Evolutionary conservation across 2,797 vertebrate species (phyloP), one percentile per base, ranked within the genome.

Genomic region (Parauchenoglanis punctatus): DNA sequence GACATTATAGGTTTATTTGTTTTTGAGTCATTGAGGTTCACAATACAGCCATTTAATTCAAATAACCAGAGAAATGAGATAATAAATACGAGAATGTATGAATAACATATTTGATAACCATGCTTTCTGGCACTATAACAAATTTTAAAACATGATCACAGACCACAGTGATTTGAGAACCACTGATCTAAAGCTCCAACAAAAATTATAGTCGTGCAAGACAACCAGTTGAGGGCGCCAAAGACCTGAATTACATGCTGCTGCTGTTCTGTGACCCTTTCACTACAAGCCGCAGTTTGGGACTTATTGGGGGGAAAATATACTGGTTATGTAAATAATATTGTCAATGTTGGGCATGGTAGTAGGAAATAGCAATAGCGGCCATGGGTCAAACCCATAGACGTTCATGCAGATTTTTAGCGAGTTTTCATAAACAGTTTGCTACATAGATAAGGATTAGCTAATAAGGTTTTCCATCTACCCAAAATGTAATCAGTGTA

Each of bases 141-240:
- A 28, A 77, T 4, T 8, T 3, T 31, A 8, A 17, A 77, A 13
- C 23, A 17, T 2, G 28, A 54, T 77, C 44, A 75, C 44, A 75
- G 44, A 75, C 4, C 44, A 6, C 13, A 4, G 12, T 61, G 15
- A 44, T 68, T 40, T 40, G 6, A 70, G 31, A 68, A 40, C 67
- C n/a, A 67, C 35, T 44, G 3, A 72, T 72, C 68, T 25, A 13
- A 23, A 73, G 23, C 25, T 4, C 72, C 23, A 73, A 13, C 40
- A 81, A 12, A 40, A 25, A 35, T 23, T 7, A 11, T 1, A 52
- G 8, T 18, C n/a, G 7, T 46, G 25, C 56, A 17, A 56, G 17
- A 58, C 10, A 52, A 73, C 83, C 83, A 72, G 4, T n/a, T 61
- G 87, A 81, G 87, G 87, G 83, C 87, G 83, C 87, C 54, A 85